A percentile compares a stretch with the other conserved stretches of the same genome.
These are phyloP conservation scores for Tenthredo amoena DNA, from an alignment of 2,888 invertebrate genomes.

Conservation along the genomic window DNA sequence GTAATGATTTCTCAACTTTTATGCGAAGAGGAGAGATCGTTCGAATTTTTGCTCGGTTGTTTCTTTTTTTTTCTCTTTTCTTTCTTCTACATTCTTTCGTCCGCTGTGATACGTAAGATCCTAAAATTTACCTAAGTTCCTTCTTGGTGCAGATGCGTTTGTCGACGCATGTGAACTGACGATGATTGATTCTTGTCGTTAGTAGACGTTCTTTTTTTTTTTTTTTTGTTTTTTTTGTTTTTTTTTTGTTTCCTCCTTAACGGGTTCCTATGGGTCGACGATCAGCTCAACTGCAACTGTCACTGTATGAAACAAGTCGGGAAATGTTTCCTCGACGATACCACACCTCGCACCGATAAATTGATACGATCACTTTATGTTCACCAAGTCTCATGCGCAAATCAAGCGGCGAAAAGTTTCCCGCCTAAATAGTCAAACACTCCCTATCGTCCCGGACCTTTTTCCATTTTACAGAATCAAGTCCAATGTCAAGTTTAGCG, in stretches of 20 bases:
- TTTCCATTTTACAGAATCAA: too few relatives aligned
- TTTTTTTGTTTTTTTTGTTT: not conserved
- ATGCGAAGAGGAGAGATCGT: not conserved
- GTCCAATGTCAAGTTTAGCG: too few relatives aligned
- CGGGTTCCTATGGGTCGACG: not conserved
- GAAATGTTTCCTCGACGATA: not conserved
- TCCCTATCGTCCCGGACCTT: too few relatives aligned
- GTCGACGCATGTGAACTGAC: conserved; percentile 45
- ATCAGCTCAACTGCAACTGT: not conserved
- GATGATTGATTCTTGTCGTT: conserved; percentile 24
- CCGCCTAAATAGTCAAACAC: conserved; percentile 4
- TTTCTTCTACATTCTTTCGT: not conserved
- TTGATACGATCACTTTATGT: not conserved
- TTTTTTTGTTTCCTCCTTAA: not conserved
- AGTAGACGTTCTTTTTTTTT: not conserved
- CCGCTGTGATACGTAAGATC: too few relatives aligned
- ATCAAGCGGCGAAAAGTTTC: not conserved
- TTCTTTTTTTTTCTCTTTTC: not conserved
- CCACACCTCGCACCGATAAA: not conserved
- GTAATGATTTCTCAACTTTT: not conserved
- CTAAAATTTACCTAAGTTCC: conserved; percentile 48
- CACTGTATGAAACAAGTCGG: not conserved
- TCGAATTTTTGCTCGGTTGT: not conserved
- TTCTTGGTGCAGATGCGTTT: conserved; percentile 38
- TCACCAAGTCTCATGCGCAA: not conserved